These are phyloP conservation scores for Pipra filicauda DNA, from an alignment of 2,113 vertebrate species.

Conservation along the genomic window DNA sequence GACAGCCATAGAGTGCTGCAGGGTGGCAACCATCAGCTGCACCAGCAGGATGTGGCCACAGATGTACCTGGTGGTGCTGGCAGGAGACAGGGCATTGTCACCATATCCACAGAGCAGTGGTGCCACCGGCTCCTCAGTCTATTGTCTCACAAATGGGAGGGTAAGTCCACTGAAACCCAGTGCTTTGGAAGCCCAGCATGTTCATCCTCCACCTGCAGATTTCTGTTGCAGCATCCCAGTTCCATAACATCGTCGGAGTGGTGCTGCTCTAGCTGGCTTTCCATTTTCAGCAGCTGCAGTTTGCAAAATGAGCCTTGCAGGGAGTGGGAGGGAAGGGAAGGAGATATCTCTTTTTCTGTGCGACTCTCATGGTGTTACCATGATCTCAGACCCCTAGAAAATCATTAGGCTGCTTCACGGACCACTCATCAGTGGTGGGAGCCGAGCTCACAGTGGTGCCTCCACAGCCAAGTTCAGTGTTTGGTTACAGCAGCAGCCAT, in stretches of 20 bases:
- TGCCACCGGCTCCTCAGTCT: rapidly evolving
- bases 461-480: neutral
- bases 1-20: rapidly evolving
- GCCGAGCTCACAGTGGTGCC: rapidly evolving
- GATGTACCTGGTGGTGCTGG: rapidly evolving
- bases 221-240: neutral
- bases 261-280: neutral
- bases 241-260: rapidly evolving
- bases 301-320: neutral
- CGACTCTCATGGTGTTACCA: neutral
- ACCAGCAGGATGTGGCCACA: rapidly evolving
- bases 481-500: neutral
- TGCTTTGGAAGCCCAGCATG: neutral
- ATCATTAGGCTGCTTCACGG: neutral
- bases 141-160: too few species aligned
- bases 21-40: neutral
- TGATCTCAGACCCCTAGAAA: neutral
- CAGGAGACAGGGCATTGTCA: neutral
- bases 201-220: rapidly evolving
- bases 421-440: neutral
- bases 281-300: neutral
- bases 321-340: neutral
- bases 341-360: neutral
- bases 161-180: rapidly evolving
- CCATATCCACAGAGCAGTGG: rapidly evolving